Evolutionary conservation across 2,888 invertebrate genomes (phyloP), one percentile per base, ranked within the genome.

Genomic region (Poecilus cupreus): DNA sequence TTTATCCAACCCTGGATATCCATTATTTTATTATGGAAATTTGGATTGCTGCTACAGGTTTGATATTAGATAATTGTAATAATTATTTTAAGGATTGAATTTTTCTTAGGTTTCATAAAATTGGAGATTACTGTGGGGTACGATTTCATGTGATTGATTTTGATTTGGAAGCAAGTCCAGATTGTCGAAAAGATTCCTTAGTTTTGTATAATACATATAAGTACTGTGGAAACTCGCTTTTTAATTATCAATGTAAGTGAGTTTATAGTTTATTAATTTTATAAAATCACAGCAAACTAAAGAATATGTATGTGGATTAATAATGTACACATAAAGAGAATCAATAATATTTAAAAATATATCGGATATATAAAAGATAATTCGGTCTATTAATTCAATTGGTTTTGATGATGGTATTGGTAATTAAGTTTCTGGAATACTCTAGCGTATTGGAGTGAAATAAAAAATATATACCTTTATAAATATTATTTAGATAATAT

Each of bases 11-110:
- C 89, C 90, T 1, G 87, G 88, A 46, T 90, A 90, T 87, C 91
- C 91, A 1, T 86, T 86, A 78, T 86, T 85, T 82, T 91, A 91
- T 85, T 88, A 89, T 0, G 85, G 85, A 80, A 89, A 90, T 84
- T 81, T 88, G 51, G 87, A 89, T 80, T 84, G 87, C 68, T 91
- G 91, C 83, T 91, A 90, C 85, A 88, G 90, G 91, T 90, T 24
- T 57, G 57, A 43, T 43, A 43, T 43, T 43, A 43, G 3, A 49
- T 1, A 49, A 49, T 49, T 54, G 51, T 57, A 57, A n/a, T n/a
- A n/a, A n/a, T n/a, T n/a, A 32, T 32, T 32, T 32, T 32, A 3
- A 6, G 32, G n/a, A n/a, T 82, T 84, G 82, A 86, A 57, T 82
- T 18, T 82, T 82, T 84, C 80, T 86, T 85, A 90, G 90, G 82